Evolutionary conservation across 2,113 vertebrate genomes (phyloP).

Genomic region (Ellobius talpinus): DNA sequence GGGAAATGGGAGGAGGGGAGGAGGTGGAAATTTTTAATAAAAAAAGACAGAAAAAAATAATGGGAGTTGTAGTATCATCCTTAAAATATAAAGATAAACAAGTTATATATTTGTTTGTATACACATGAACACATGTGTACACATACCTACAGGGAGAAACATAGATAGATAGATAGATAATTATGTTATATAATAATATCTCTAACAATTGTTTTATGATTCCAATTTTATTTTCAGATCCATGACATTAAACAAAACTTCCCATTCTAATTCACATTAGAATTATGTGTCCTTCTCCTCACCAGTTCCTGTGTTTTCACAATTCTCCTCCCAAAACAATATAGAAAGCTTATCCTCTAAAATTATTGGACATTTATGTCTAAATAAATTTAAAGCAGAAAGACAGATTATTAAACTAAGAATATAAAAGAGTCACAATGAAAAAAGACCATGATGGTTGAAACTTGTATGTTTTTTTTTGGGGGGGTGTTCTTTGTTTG

Average conservation of each 20-base stretch:
- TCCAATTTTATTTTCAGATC: conserved; percentile 19
- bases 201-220: not conserved
- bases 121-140: not conserved
- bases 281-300: not conserved
- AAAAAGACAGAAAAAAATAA: too few species aligned
- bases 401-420: not conserved
- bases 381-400: conserved; percentile 39
- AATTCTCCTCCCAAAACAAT: not conserved
- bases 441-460: not conserved
- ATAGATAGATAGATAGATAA: not conserved
- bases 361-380: conserved; percentile 37
- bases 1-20: too few species aligned
- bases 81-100: not conserved
- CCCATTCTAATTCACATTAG: conserved; percentile 3
- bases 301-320: not conserved
- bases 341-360: conserved; percentile 31
- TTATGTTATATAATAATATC: not conserved
- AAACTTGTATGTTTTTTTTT: not conserved
- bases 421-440: not conserved
- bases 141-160: too few species aligned
- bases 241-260: not conserved
- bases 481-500: not conserved
- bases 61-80: not conserved
- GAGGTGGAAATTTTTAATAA: too few species aligned
- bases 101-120: not conserved